Evolutionary conservation across 2,888 invertebrate genomes (phyloP), one percentile per base, ranked within the genome.

Genomic region (Erpobdella octoculata): DNA sequence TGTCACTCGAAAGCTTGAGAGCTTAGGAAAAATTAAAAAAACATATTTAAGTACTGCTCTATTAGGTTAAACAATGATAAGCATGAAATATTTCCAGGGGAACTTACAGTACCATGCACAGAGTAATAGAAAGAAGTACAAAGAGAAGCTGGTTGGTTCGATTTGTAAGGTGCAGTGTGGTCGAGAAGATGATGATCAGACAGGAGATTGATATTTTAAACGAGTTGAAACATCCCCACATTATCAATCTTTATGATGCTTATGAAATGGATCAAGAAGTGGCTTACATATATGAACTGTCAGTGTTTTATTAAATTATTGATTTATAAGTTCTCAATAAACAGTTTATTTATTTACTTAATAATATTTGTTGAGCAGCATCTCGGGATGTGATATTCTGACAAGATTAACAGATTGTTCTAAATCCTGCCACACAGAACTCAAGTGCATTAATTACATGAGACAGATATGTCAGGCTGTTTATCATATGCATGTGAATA

Each of bases 231-330:
- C 84, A 85, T 73, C 79, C 80, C 6, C 83, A 65, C 48, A 64
- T 65, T 35, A 21, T 62, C 28, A 83, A 84, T 71, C 83, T 84
- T 8, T 83, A 84, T 72, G 84, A 84, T 71, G 84, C 83, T 12
- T 84, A 83, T 72, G 84, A 84, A 74, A 79, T 62, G 64, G 79
- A 82, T 41, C 82, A 82, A 74, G 83, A 84, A 75, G 83, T 84
- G 80, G 82, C 83, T 75, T 81, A 84, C 78, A 83, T 85, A 67
- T 79, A 84, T 28, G 84, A 85, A 78, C 80, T 84, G 84, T 84
- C 75, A 82, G 83, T 80, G 18, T 21, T 48, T 15, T 53, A 25
- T 53, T 25, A 8, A 1, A 31, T 31, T 21, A 28, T 61, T 61
- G 18, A 61, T 61, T 67, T 12, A n/a, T n/a, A n/a, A n/a, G n/a